phyloP scores from a whole-genome alignment of 2,888 invertebrate genomes.

The Drosophila vallismaia region DNA sequence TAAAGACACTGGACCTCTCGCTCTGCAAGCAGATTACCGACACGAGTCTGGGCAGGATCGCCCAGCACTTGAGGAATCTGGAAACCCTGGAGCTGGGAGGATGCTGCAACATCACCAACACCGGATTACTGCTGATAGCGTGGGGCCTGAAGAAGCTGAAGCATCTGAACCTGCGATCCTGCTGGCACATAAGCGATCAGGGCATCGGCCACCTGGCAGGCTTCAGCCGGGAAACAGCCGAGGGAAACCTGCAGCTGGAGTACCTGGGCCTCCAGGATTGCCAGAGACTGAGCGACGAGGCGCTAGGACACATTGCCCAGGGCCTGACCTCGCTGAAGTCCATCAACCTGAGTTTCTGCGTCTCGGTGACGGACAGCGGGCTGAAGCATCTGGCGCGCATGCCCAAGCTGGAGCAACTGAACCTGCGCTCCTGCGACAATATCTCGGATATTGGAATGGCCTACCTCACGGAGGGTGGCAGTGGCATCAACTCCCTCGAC shows the following conservation, averaged over 20 bases:
- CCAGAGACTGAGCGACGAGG: slow-evolving; percentile 96
- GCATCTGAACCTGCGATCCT: slow-evolving; percentile 94
- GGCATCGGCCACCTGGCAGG: slow-evolving; percentile 95
- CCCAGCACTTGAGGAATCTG: slow-evolving; percentile 92
- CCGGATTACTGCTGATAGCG: slow-evolving; percentile 92
- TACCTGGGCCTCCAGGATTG: slow-evolving; percentile 96
- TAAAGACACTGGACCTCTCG: slow-evolving; percentile 93
- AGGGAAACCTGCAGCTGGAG: slow-evolving; percentile 91
- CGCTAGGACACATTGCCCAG: slow-evolving; percentile 92
- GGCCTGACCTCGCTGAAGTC: slow-evolving; percentile 92
- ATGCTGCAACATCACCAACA: slow-evolving; percentile 95
- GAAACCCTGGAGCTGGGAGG: slow-evolving; percentile 95
- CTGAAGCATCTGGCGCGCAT: slow-evolving; percentile 94
- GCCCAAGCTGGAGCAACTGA: slow-evolving; percentile 92
- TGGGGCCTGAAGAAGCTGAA: slow-evolving; percentile 94
- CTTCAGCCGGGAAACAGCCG: slow-evolving; percentile 86
- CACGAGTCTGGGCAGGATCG: slow-evolving; percentile 92
- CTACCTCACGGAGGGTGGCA: slow-evolving; percentile 95
- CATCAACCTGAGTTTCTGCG: slow-evolving; percentile 97
- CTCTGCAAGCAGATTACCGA: slow-evolving; percentile 98
- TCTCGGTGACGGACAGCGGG: slow-evolving; percentile 96
- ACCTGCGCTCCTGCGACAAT: slow-evolving; percentile 96
- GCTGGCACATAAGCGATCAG: slow-evolving; percentile 95
- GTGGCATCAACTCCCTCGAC: slow-evolving; percentile 92
- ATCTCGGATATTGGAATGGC: slow-evolving; percentile 96